phyloP scores from a whole-genome alignment of 2,888 invertebrate species.

The Euplexia lucipara region DNA sequence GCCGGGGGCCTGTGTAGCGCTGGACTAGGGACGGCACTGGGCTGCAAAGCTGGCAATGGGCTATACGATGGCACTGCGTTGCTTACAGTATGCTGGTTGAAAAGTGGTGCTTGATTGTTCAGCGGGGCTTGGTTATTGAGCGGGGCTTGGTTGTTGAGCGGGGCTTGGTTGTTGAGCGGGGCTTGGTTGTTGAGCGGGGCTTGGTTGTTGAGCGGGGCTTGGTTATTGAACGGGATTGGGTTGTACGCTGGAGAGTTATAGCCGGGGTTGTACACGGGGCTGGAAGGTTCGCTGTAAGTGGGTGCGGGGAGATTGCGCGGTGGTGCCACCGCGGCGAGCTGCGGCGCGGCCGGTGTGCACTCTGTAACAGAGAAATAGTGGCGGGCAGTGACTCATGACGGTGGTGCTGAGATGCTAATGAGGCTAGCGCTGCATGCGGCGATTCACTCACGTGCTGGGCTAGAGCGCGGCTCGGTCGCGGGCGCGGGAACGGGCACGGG shows the following conservation, averaged over 20 bases:
- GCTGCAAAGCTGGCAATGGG: not conserved
- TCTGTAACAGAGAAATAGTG: slow-evolving; percentile 40
- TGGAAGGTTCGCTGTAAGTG: not conserved
- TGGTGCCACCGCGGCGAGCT: not conserved
- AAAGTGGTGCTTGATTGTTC: slow-evolving; percentile 7
- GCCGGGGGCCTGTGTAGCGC: not conserved
- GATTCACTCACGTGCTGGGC: slow-evolving; percentile 25
- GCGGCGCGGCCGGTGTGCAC: slow-evolving; percentile 20
- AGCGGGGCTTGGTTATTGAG: slow-evolving; percentile 4
- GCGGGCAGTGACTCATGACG: slow-evolving; percentile 2
- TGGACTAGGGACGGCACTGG: not conserved
- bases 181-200: not conserved
- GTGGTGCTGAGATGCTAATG: too few species aligned
- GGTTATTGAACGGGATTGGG: not conserved
- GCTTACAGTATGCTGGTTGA: slow-evolving; percentile 6
- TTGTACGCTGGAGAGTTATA: not conserved
- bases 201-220: not conserved
- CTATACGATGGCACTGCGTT: slow-evolving; percentile 4
- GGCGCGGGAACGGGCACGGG: slow-evolving; percentile 65
- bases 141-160: slow-evolving; percentile 9
- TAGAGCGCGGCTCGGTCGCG: slow-evolving; percentile 7
- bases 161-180: not conserved
- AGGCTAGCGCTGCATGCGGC: not conserved
- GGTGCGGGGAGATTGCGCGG: not conserved
- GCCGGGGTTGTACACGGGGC: not conserved